A percentile compares a stretch with the other conserved stretches of the same genome.
phyloP scores from a whole-genome alignment of 1,140 invertebrate species.

The Carposina sasakii region DNA sequence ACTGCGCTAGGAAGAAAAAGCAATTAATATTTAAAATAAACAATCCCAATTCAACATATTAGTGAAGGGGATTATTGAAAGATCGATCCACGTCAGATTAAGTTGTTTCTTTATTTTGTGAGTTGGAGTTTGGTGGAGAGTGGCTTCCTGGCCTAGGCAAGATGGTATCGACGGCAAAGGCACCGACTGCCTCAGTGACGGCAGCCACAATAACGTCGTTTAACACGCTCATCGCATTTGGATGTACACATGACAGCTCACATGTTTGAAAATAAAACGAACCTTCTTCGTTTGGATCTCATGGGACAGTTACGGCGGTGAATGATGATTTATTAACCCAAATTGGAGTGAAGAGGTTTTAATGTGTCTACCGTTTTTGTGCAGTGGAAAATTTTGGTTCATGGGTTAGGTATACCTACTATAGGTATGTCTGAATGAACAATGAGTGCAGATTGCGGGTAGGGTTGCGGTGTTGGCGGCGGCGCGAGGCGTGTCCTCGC shows the following conservation, averaged over 20 bases:
- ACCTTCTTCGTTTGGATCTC: too few species aligned
- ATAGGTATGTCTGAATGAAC: constrained; percentile 53
- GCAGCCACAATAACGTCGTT: constrained; percentile 58
- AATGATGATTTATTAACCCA: too few species aligned
- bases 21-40: constrained; percentile 12
- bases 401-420: too few species aligned
- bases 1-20: too few species aligned
- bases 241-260: constrained; percentile 53
- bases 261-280: constrained; percentile 26
- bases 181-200: constrained; percentile 50
- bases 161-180: constrained; percentile 55
- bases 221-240: constrained; percentile 61
- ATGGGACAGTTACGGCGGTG: too few species aligned
- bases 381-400: too few species aligned
- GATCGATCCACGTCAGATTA: constrained; percentile 43
- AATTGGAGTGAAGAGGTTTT: too few species aligned
- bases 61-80: constrained; percentile 35
- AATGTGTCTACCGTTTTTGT: too few species aligned
- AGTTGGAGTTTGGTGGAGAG: constrained; percentile 23
- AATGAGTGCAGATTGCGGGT: constrained; percentile 39
- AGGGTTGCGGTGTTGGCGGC: constrained; percentile 33
- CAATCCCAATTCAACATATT: constrained; percentile 18
- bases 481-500: constrained; percentile 68
- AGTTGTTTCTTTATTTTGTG: constrained; percentile 24
- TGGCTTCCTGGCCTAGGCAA: constrained; percentile 41